Evolutionary conservation across 1,140 invertebrate genomes (phyloP), one percentile per base, ranked within the genome.

Genomic region (Zelostemma sp.): DNA sequence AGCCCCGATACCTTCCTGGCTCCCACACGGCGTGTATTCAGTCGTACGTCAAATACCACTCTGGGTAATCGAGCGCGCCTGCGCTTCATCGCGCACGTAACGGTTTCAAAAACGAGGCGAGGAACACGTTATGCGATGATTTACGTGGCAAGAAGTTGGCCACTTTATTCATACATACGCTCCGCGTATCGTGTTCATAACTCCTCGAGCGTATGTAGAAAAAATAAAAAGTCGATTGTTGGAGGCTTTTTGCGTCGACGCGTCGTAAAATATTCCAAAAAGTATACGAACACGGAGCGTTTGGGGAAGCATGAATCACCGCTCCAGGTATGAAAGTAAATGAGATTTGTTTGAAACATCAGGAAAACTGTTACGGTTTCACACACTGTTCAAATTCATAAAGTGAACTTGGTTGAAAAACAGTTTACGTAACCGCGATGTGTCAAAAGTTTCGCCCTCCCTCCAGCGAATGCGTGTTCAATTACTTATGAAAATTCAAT

Each of bases 91-190:
- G n/a, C 15, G 6, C 56, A 47, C 47, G 57, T 61, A 63, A 66
- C 21, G 55, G 43, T 60, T 64, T 64, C 58, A 19, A 21, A 61
- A 63, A 72, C 47, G 18, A 17, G 40, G 48, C 11, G 33, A 58
- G 6, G 49, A 53, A 53, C 61, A 21, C 50, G 56, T 64, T 64
- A 53, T 45, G 43, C 35, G 64, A 68, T 67, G 69, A 72, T 67
- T 72, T 68, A 72, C 53, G 60, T 61, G 19, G 48, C 56, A 65
- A 64, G 46, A 72, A 72, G 56, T 68, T 68, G 8, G 57, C 57
- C 67, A 62, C 61, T 72, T 65, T 65, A 68, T 68, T 58, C 57
- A 65, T 68, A 56, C 62, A 63, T 66, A 68, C 47, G 66, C 35
- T 60, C 19, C 25, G 49, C 58, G 18, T 46, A 59, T 63, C 65